These are phyloP conservation scores for Halcyon smyrnensis DNA, from an alignment of 2,797 vertebrate genomes.

Conservation along the genomic window DNA sequence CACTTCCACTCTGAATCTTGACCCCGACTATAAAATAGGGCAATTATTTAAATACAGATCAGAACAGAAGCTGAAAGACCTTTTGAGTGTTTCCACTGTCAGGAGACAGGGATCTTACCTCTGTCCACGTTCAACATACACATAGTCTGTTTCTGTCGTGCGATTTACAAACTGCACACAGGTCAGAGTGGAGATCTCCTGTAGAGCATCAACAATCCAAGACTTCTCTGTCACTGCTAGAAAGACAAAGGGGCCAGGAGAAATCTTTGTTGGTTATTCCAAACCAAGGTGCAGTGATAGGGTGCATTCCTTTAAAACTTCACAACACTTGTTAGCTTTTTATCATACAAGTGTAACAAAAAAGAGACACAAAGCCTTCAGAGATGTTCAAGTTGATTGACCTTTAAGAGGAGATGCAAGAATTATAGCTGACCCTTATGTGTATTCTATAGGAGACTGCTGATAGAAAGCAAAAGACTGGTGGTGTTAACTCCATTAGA, in stretches of 20 bases:
- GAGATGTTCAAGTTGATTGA: background rate
- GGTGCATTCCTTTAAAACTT: background rate
- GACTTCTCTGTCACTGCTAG: slow-evolving; percentile 51
- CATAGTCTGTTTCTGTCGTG: slow-evolving; percentile 60
- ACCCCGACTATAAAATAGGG: background rate
- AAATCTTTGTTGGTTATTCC: background rate
- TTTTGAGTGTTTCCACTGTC: background rate
- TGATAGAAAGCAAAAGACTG: background rate
- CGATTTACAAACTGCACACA: slow-evolving; percentile 71
- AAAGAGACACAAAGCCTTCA: background rate
- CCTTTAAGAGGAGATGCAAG: background rate
- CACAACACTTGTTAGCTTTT: background rate
- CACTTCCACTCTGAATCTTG: background rate
- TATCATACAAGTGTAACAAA: background rate
- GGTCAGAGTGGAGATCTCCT: slow-evolving; percentile 69
- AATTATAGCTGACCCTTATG: background rate
- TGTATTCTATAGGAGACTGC: background rate
- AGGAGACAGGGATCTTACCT: slow-evolving; percentile 53
- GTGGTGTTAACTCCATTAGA: background rate
- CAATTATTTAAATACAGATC: background rate
- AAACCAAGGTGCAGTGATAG: background rate
- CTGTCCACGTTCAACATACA: slow-evolving; percentile 49
- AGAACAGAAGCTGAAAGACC: background rate
- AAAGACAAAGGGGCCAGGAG: background rate
- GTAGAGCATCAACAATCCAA: slow-evolving; percentile 65